Evolutionary conservation across 2,888 invertebrate species (phyloP).

Genomic region (Nomada goodeniana): DNA sequence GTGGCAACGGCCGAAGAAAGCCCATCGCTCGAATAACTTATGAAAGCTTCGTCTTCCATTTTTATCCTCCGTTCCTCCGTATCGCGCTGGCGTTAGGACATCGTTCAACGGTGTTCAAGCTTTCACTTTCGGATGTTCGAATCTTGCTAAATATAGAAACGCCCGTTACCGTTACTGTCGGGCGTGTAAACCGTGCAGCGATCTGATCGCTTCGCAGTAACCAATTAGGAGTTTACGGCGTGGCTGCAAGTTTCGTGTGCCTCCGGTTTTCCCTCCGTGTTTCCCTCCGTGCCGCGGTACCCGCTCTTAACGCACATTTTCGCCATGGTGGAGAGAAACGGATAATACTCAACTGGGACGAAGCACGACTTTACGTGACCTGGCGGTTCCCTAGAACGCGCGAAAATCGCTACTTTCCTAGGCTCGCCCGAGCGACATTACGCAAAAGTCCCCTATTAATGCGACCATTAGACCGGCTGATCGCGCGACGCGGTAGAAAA

Average conservation of each 20-base stretch:
- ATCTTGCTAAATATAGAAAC: too few species aligned
- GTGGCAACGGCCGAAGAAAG: background rate
- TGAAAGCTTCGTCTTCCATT: constrained; percentile 1
- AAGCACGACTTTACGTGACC: constrained; percentile 44
- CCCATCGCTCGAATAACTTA: background rate
- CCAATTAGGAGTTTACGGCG: too few species aligned
- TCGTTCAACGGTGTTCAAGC: too few species aligned
- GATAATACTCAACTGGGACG: background rate
- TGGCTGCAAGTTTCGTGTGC: too few species aligned
- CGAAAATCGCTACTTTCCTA: constrained; percentile 17
- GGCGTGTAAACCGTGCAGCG: too few species aligned
- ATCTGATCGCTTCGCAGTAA: too few species aligned
- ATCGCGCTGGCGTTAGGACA: too few species aligned
- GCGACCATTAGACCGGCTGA: constrained; percentile 28
- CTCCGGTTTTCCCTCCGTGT: constrained; percentile 13
- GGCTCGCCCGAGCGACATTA: constrained; percentile 26
- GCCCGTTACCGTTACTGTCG: too few species aligned
- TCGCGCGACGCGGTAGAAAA: constrained; percentile 51
- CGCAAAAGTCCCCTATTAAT: constrained; percentile 26
- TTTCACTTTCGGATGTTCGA: too few species aligned
- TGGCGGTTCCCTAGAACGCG: constrained; percentile 45
- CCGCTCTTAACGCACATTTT: constrained; percentile 21
- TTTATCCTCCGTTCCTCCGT: background rate
- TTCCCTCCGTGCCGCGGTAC: too few species aligned
- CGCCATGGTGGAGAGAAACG: background rate